Conservation (phyloP, 1,140 invertebrate species). For the Ceratina japonica region DNA sequence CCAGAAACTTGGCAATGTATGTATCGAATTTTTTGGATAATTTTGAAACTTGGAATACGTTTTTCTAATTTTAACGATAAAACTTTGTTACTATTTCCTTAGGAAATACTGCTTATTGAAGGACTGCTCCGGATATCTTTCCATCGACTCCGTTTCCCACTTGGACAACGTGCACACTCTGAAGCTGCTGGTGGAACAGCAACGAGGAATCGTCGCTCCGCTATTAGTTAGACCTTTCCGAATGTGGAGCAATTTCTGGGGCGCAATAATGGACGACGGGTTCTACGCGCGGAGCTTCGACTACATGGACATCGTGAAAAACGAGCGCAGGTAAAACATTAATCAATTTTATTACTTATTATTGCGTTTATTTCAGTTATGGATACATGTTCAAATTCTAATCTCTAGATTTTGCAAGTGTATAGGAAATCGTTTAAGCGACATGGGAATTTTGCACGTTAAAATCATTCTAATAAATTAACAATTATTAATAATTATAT, state of each 20-base stretch:
- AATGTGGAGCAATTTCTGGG: constrained; percentile 99
- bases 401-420: too few relatives aligned
- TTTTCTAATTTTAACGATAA: too few relatives aligned
- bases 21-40: too few relatives aligned
- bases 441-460: too few relatives aligned
- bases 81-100: constrained; percentile 69
- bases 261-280: constrained; percentile 91
- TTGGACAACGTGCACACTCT: constrained; percentile 89
- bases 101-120: constrained; percentile 89
- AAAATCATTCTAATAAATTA: too few relatives aligned
- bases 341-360: too few relatives aligned
- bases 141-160: constrained; percentile 92
- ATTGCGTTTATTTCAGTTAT: too few relatives aligned
- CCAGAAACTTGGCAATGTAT: constrained; percentile 92
- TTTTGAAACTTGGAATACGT: too few relatives aligned
- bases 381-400: too few relatives aligned
- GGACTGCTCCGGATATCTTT: constrained; percentile 91
- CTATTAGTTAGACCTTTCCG: constrained; percentile 89
- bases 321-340: constrained; percentile 85
- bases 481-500: too few relatives aligned
- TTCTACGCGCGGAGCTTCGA: constrained; percentile 97
- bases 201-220: constrained; percentile 91
- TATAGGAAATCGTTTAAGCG: too few relatives aligned
- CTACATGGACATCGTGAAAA: constrained; percentile 97
- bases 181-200: constrained; percentile 87